Conservation (phyloP, 2,888 invertebrate species). For the Ochlodes sylvanus region DNA sequence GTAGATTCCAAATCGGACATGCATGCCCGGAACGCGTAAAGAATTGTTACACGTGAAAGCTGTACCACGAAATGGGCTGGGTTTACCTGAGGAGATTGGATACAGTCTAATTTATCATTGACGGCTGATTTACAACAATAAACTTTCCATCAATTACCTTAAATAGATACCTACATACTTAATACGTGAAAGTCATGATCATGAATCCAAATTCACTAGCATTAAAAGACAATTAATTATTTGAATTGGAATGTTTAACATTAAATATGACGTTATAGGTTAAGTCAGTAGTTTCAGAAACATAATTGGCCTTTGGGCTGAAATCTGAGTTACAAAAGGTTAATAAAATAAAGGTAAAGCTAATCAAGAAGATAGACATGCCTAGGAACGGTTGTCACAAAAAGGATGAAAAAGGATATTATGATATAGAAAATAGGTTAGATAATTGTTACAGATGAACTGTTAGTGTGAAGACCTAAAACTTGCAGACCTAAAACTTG, state of each 20-base stretch:
- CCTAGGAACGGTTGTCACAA: too few relatives aligned
- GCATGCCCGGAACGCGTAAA: slow-evolving; percentile 54
- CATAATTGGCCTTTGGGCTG: too few relatives aligned
- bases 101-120: slow-evolving; percentile 21
- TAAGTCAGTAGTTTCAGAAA: too few relatives aligned
- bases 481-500: too few relatives aligned
- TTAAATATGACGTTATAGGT: too few relatives aligned
- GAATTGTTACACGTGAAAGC: slow-evolving; percentile 72
- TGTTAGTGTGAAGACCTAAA: too few relatives aligned
- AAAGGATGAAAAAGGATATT: too few relatives aligned
- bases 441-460: too few relatives aligned
- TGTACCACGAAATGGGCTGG: slow-evolving; percentile 68
- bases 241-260: background rate
- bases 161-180: background rate
- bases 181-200: background rate
- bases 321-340: too few relatives aligned
- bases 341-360: too few relatives aligned
- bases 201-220: background rate
- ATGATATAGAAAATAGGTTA: too few relatives aligned
- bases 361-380: too few relatives aligned
- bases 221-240: background rate
- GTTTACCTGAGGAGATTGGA: slow-evolving; percentile 63
- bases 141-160: slow-evolving; percentile 7
- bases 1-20: slow-evolving; percentile 54
- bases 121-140: slow-evolving; percentile 5